phyloP scores from a whole-genome alignment of 2,797 vertebrate species.

The Sciurus carolinensis region DNA sequence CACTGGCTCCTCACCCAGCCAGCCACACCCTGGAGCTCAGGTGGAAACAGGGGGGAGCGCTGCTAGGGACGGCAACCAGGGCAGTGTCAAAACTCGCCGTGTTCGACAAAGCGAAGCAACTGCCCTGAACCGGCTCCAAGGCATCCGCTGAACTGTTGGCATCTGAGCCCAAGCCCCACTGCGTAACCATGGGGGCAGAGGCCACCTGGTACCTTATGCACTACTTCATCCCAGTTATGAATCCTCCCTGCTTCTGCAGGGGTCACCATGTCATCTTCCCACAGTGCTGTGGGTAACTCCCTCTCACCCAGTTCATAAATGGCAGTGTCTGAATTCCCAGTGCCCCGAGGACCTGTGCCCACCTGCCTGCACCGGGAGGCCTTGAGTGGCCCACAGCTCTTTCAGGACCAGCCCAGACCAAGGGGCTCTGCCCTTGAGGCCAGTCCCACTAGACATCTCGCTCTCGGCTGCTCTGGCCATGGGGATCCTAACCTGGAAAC shows the following conservation, averaged over 20 bases:
- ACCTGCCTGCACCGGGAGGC: neutral
- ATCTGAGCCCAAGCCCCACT: rapidly evolving
- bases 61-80: neutral
- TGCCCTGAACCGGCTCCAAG: rapidly evolving
- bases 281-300: neutral
- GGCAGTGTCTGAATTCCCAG: neutral
- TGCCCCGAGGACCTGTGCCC: neutral
- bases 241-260: neutral
- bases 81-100: neutral
- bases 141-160: rapidly evolving
- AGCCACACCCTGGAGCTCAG: neutral
- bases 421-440: neutral
- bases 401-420: rapidly evolving
- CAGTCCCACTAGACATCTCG: too few species aligned
- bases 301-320: neutral
- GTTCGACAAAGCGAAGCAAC: neutral
- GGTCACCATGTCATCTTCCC: rapidly evolving
- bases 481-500: rapidly evolving
- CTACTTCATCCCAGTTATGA: rapidly evolving
- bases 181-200: neutral
- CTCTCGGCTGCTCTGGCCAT: rapidly evolving
- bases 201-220: rapidly evolving
- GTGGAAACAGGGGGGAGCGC: neutral
- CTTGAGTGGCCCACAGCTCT: neutral
- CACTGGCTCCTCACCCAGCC: neutral